Conservation (phyloP, 1,140 invertebrate species). For the Musca domestica region DNA sequence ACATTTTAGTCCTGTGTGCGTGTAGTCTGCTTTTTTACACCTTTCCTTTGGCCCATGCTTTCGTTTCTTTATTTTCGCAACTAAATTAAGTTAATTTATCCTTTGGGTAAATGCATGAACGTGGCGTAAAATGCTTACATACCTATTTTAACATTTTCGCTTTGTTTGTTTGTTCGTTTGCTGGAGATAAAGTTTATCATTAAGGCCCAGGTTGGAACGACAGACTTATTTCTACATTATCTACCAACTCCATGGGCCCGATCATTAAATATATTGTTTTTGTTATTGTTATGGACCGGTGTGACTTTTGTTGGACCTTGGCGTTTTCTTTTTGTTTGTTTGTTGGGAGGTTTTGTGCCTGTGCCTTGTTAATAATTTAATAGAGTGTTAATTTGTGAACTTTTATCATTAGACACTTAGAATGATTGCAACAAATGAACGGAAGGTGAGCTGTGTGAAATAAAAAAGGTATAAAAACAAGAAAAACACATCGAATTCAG, state of each 20-base stretch:
- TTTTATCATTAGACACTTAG: background rate
- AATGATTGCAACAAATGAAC: too few relatives aligned
- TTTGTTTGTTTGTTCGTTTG: background rate
- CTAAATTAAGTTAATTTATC: conserved; percentile 19
- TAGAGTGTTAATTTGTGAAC: conserved; percentile 15
- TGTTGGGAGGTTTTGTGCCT: too few relatives aligned
- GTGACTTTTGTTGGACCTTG: background rate
- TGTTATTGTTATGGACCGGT: background rate
- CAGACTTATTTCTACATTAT: too few relatives aligned
- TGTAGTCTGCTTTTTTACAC: too few relatives aligned
- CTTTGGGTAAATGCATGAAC: conserved; percentile 9
- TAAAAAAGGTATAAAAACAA: too few relatives aligned
- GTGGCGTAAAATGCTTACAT: background rate
- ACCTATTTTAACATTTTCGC: background rate
- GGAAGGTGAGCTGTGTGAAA: too few relatives aligned
- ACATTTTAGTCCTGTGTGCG: too few relatives aligned
- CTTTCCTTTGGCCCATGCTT: background rate
- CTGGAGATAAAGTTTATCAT: background rate
- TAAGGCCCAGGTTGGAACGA: too few relatives aligned
- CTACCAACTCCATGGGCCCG: too few relatives aligned
- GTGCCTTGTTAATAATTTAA: conserved; percentile 8
- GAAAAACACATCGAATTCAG: too few relatives aligned
- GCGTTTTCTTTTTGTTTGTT: background rate
- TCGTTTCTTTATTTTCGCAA: background rate
- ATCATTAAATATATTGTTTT: background rate